Evolutionary conservation across 2,888 invertebrate genomes (phyloP).

Genomic region (Perizoma flavofasciatum): DNA sequence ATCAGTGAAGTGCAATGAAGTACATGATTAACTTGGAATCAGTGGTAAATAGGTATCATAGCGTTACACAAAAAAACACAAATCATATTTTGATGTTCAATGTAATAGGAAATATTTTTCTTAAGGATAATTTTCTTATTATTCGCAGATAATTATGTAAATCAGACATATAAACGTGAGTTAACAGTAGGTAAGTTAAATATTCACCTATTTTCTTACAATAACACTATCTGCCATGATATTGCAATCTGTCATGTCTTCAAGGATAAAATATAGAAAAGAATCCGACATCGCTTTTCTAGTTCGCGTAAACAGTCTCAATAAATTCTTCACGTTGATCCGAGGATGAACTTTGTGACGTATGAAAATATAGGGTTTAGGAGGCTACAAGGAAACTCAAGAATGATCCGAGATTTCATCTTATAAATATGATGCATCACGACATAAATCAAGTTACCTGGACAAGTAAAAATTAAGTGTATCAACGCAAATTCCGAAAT

Average conservation of each 20-base stretch:
- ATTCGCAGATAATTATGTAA: too few species aligned
- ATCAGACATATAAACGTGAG: too few species aligned
- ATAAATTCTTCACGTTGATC: conserved; percentile 76
- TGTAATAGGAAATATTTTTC: not conserved
- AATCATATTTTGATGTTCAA: not conserved
- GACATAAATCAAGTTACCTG: conserved; percentile 14
- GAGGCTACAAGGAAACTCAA: conserved; percentile 26
- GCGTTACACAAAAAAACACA: not conserved
- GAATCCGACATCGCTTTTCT: conserved; percentile 42
- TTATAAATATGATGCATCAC: conserved; percentile 36
- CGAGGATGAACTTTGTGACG: conserved; percentile 67
- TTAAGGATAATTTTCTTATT: too few species aligned
- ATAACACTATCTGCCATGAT: conserved; percentile 21
- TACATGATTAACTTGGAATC: conserved; percentile 27
- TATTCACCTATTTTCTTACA: not conserved
- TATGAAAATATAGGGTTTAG: conserved; percentile 68
- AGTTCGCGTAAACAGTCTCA: conserved; percentile 64
- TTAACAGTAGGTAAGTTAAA: too few species aligned
- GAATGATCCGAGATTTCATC: conserved; percentile 53
- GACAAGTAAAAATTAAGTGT: conserved; percentile 5
- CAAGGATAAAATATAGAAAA: conserved; percentile 31
- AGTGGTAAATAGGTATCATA: conserved; percentile 13
- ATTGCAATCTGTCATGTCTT: conserved; percentile 28
- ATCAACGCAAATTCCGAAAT: too few species aligned
- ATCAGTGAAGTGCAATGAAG: conserved; percentile 47